Conservation (phyloP, 2,888 invertebrate genomes). For the Polymixis flavicincta region DNA sequence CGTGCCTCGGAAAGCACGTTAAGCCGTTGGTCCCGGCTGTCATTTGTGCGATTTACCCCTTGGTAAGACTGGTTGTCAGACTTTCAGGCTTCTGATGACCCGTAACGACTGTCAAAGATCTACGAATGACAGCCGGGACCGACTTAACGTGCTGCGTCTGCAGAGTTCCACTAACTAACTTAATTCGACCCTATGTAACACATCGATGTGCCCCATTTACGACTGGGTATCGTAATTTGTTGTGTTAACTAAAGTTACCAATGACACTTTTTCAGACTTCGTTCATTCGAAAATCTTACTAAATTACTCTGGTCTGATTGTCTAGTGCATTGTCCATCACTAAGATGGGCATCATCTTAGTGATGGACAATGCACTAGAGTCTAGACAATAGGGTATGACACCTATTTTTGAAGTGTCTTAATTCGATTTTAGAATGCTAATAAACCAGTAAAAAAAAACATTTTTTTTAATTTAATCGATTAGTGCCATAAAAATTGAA, state of each 20-base stretch:
- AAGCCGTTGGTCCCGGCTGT: too few relatives aligned
- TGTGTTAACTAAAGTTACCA: constrained; percentile 12
- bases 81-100: background rate
- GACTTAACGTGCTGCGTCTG: background rate
- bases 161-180: background rate
- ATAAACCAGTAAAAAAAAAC: too few relatives aligned
- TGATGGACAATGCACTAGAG: too few relatives aligned
- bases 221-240: background rate
- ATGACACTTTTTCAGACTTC: constrained; percentile 49
- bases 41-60: too few relatives aligned
- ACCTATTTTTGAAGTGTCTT: too few relatives aligned
- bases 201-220: background rate
- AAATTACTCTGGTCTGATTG: constrained; percentile 3
- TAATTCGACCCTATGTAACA: background rate
- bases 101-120: background rate
- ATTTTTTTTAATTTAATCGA: too few relatives aligned
- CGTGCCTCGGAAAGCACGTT: too few relatives aligned
- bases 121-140: background rate
- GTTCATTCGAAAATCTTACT: constrained; percentile 25
- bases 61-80: background rate
- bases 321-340: too few relatives aligned
- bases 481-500: too few relatives aligned
- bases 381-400: too few relatives aligned
- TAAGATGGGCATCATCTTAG: too few relatives aligned
- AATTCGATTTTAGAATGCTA: too few relatives aligned